These are phyloP conservation scores for Drosophila borborema DNA, from an alignment of 2,888 invertebrate genomes.

Conservation along the genomic window DNA sequence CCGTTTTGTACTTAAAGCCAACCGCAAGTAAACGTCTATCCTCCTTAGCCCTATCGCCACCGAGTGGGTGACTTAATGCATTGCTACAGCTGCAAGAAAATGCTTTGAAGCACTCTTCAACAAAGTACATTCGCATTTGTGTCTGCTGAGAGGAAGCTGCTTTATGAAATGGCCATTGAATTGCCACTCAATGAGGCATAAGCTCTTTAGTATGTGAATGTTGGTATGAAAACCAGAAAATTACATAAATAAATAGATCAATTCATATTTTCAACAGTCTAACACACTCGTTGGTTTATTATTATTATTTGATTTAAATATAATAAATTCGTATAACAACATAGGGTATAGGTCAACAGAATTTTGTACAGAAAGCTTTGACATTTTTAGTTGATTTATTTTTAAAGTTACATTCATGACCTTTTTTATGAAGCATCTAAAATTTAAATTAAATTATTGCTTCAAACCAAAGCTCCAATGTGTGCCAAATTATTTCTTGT, in stretches of 20 bases:
- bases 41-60: not conserved
- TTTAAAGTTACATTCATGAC: not conserved
- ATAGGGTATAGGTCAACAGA: not conserved
- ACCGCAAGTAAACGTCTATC: constrained; percentile 27
- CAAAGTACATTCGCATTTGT: constrained; percentile 11
- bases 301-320: not conserved
- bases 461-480: not conserved
- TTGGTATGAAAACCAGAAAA: not conserved
- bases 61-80: constrained; percentile 24
- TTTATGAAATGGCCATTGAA: constrained; percentile 33
- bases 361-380: not conserved
- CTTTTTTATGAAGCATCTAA: not conserved
- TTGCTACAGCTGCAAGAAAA: constrained; percentile 11
- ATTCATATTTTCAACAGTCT: not conserved
- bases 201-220: not conserved
- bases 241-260: not conserved
- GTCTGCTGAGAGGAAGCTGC: constrained; percentile 11
- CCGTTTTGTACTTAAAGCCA: constrained; percentile 59
- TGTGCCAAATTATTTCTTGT: not conserved
- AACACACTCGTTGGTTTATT: not conserved
- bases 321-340: not conserved
- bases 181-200: constrained; percentile 13
- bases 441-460: not conserved
- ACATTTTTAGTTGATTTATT: not conserved
- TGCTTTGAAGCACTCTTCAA: constrained; percentile 25